A percentile compares a stretch with the other conserved stretches of the same genome.
Evolutionary conservation across 2,797 vertebrate species (phyloP).

Genomic region (Microctenopoma steveboyesi): DNA sequence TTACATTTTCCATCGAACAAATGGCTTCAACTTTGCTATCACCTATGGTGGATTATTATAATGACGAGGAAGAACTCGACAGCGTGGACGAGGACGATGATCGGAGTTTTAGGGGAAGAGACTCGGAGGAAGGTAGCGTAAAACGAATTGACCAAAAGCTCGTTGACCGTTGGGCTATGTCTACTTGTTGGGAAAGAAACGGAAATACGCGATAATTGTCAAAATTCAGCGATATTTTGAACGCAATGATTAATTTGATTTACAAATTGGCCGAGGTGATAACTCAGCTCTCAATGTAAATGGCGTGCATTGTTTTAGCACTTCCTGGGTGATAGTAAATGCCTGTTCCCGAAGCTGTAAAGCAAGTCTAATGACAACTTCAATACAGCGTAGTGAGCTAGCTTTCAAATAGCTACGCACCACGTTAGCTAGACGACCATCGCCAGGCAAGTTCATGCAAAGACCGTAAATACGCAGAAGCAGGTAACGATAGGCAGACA

Average conservation of each 20-base stretch:
- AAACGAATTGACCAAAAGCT: slow-evolving; percentile 31
- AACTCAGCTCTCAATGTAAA: rapidly evolving
- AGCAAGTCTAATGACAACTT: neutral
- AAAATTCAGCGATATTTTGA: neutral
- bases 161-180: slow-evolving; percentile 56
- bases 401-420: slow-evolving; percentile 28
- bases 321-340: too few species aligned
- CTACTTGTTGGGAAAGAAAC: slow-evolving; percentile 63
- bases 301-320: rapidly evolving
- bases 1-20: slow-evolving; percentile 71
- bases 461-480: neutral
- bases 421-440: slow-evolving; percentile 2
- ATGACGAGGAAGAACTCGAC: slow-evolving; percentile 94
- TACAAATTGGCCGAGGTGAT: neutral
- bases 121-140: slow-evolving; percentile 92
- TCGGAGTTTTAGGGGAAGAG: slow-evolving; percentile 92
- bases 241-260: neutral
- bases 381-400: slow-evolving; percentile 35
- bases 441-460: neutral
- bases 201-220: slow-evolving; percentile 39
- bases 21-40: slow-evolving; percentile 88
- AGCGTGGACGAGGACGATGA: slow-evolving; percentile 96
- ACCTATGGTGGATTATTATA: slow-evolving; percentile 93
- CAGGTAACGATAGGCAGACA: neutral
- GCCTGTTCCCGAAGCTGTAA: neutral